Conservation (phyloP, 2,113 vertebrate genomes). For the Guaruba guarouba region DNA sequence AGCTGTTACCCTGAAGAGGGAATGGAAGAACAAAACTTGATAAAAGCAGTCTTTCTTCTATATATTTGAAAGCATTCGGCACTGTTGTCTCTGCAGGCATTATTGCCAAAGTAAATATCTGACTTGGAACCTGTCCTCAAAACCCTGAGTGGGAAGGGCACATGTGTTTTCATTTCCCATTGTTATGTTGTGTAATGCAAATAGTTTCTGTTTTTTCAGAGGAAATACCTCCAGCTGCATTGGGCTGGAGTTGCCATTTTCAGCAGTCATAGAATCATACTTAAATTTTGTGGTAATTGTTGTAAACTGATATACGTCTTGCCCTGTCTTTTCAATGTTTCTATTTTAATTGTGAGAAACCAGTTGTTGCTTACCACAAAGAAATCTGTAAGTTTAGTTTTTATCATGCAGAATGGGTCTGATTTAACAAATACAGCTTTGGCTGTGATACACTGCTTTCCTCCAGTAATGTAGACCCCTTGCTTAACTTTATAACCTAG, state of each 20-base stretch:
- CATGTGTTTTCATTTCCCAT: conserved; percentile 39
- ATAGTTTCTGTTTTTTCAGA: neutral
- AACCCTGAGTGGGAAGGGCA: neutral
- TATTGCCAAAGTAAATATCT: neutral
- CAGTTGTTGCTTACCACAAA: neutral
- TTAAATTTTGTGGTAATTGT: neutral
- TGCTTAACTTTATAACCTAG: conserved; percentile 78
- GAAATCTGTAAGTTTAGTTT: neutral
- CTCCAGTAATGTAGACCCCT: conserved; percentile 79
- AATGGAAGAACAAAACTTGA: neutral
- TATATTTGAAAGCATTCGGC: neutral
- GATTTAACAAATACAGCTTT: conserved; percentile 18
- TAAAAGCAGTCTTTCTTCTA: neutral
- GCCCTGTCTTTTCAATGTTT: neutral
- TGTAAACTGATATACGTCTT: neutral
- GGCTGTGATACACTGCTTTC: conserved; percentile 58
- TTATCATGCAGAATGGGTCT: neutral
- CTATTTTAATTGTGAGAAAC: neutral
- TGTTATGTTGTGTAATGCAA: neutral
- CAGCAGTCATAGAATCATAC: neutral
- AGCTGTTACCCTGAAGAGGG: neutral
- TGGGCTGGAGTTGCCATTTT: neutral
- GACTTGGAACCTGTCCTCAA: neutral
- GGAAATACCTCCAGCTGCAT: neutral
- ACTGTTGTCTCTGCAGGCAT: neutral